Conservation (phyloP, 2,888 invertebrate genomes). For the Erynnis tages region DNA sequence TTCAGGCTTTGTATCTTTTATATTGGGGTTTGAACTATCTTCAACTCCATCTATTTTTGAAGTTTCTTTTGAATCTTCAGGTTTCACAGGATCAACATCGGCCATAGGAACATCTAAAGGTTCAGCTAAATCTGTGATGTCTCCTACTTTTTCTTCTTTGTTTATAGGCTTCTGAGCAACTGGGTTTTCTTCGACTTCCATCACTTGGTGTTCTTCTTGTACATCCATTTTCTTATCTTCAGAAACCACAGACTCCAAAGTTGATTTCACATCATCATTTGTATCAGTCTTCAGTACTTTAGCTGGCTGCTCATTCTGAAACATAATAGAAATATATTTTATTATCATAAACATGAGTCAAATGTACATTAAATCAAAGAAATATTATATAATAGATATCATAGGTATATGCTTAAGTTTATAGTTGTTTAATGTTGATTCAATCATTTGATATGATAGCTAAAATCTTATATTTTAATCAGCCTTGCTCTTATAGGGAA, state of each 20-base stretch:
- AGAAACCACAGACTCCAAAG: slow-evolving; percentile 37
- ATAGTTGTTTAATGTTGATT: no score
- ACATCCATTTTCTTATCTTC: slow-evolving; percentile 31
- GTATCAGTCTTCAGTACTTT: slow-evolving; percentile 79
- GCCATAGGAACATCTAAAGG: slow-evolving; percentile 42
- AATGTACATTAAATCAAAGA: no score
- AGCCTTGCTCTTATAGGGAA: no score
- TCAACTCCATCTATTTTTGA: slow-evolving; percentile 42
- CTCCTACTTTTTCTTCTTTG: slow-evolving; percentile 40
- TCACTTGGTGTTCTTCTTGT: slow-evolving; percentile 53
- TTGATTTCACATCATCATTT: slow-evolving; percentile 53
- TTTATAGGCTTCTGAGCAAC: slow-evolving; percentile 16
- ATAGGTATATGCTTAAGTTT: no score
- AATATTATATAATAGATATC: no score
- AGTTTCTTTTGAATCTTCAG: slow-evolving; percentile 45
- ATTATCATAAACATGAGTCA: no score
- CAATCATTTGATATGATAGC: no score
- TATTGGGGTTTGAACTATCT: slow-evolving; percentile 21
- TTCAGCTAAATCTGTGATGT: slow-evolving; percentile 47
- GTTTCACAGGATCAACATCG: slow-evolving; percentile 48
- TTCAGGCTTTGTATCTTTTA: slow-evolving; percentile 12
- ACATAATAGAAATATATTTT: not conserved
- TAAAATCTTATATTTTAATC: no score
- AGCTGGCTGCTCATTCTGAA: slow-evolving; percentile 69
- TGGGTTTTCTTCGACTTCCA: slow-evolving; percentile 50